Evolutionary conservation across 2,888 invertebrate genomes (phyloP), one percentile per base, ranked within the genome.

Genomic region (Campoplex capitator): DNA sequence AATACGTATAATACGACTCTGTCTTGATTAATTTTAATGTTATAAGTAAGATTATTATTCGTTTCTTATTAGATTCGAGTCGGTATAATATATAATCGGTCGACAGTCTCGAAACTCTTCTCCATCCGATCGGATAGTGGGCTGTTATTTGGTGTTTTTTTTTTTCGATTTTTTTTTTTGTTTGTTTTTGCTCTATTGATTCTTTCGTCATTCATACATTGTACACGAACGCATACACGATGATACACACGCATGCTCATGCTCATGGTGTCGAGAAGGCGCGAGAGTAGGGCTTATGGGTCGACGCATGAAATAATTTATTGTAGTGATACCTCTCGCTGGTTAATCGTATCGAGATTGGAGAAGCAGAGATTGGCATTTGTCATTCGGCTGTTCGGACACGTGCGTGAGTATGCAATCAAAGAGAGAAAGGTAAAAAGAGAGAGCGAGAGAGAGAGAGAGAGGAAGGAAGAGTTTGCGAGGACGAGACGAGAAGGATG

Each of bases 101-200:
- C 62, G 16, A 32, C 16, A 62, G 58, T 58, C 58, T 58, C 45
- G 42, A 70, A 48, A 56, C 48, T 76, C 79, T 76, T 71, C 23
- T 23, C 18, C 35, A 51, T 38, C 70, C 70, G 38, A 28, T 58
- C 48, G 85, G 51, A 82, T 74, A 23, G 38, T 76, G 67, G 77
- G 28, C 32, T 42, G 58, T 77, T 76, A 4, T 68, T 68, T 35
- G 80, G 51, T 9, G 48, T 18, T 54, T 56, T 56, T 38, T 13
- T 62, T 42, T 32, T 45, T 71, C 18, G 6, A 8, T 51, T 48
- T 38, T 38, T 56, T 78, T 48, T 68, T 68, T 23, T 84, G 58
- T 9, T 71, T 18, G n/a, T 56, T 42, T 38, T 2, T 38, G n/a
- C 7, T 45, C 28, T 32, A 70, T 71, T 32, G 13, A 16, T 51